phyloP scores from a whole-genome alignment of 2,113 vertebrate species.

The Opisthocomus hoazin region DNA sequence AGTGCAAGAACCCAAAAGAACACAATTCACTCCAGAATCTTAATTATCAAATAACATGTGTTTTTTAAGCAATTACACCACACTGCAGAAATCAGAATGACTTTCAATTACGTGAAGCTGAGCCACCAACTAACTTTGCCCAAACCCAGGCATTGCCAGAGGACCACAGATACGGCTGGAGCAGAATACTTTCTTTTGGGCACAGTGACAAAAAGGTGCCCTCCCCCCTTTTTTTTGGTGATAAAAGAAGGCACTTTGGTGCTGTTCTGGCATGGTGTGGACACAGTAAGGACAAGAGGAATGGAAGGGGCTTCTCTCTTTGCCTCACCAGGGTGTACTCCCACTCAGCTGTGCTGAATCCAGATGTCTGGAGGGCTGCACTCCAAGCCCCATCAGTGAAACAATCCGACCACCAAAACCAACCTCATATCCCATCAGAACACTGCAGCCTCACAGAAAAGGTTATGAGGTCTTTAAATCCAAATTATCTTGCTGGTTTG shows the following conservation, averaged over 20 bases:
- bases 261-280: not conserved
- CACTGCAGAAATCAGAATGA: constrained; percentile 71
- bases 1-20: constrained; percentile 74
- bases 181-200: not conserved
- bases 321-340: not conserved
- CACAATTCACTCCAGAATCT: constrained; percentile 87
- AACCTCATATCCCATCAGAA: not conserved
- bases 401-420: not conserved
- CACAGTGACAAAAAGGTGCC: not conserved
- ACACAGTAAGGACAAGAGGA: not conserved
- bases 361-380: not conserved
- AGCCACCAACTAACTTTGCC: constrained; percentile 55
- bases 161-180: not conserved
- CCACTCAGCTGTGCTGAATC: not conserved
- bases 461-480: not conserved
- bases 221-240: not conserved
- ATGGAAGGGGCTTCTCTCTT: not conserved
- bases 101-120: constrained; percentile 64
- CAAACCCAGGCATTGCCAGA: constrained; percentile 5
- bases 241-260: not conserved
- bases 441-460: not conserved
- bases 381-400: not conserved
- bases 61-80: constrained; percentile 73
- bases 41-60: constrained; percentile 87
- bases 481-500: not conserved